Base-by-base conservation (phyloP, 1,140 invertebrate species). In the Papilio aristodemus region DNA sequence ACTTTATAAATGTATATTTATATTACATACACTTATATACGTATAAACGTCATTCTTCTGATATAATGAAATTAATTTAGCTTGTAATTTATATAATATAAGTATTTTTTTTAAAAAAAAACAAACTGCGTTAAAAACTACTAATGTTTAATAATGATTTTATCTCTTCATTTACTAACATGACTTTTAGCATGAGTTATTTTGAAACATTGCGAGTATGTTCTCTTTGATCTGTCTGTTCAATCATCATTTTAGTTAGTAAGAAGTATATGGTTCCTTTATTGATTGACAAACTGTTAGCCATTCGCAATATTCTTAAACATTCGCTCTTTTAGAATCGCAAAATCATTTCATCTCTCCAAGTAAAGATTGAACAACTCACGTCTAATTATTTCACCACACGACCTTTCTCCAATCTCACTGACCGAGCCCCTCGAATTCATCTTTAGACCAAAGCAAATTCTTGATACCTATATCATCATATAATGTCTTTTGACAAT, bases 251-350 rank as follows among this genome's bases (percentile, higher is more conserved):
- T 43, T 43, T 43, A 46, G 5, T 46, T 14, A 22, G 19, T 54
- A 54, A 0, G 4, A 54, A 54, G 46, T 54, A 54, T 54, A 22
- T 54, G 22, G 46, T 54, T 25, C 13, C n/a, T 25, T 22, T 10
- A 54, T 54, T 1, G n/a, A 3, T 54, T 54, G 10, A 32, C 6
- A 32, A 14, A 43, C 19, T 54, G 17, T 54, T 54, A 54, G 46
- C 4, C 22, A 8, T 22, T 11, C 5, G n/a, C 17, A 54, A 46
- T 3, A 3, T 32, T 32, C 41, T 17, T n/a, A 1, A 54, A 54
- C 46, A 54, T 54, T 54, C 46, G 46, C 46, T 25, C 46, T 54
- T 54, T 54, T 54, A 54, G 46, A 54, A 54, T 25, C 22, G 19
- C 19, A 54, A 54, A 25, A 54, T 9, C 46, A 54, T 22, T 22